phyloP scores from a whole-genome alignment of 2,888 invertebrate genomes.

The Tupiocoris notatus region DNA sequence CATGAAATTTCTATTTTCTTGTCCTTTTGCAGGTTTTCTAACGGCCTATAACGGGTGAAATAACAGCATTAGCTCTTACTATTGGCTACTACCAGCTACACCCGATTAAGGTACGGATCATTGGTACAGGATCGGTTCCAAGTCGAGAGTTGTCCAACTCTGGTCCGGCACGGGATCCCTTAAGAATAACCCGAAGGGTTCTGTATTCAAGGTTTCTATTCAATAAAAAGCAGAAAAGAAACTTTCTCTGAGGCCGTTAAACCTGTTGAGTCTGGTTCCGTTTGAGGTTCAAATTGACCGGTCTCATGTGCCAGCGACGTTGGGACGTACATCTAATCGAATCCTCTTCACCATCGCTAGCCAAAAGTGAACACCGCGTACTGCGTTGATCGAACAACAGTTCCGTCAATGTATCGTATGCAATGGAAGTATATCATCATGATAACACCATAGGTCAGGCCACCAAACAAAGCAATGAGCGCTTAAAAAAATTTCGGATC shows the following conservation, averaged over 20 bases:
- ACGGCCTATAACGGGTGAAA: background rate
- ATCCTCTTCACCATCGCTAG: too few species aligned
- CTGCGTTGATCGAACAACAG: too few species aligned
- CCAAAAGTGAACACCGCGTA: too few species aligned
- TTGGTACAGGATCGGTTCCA: background rate
- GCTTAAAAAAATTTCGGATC: too few species aligned
- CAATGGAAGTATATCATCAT: too few species aligned
- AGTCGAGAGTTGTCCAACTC: background rate
- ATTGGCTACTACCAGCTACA: background rate
- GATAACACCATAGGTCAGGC: too few species aligned
- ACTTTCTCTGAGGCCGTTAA: background rate
- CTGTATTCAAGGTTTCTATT: background rate
- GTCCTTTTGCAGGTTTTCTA: background rate
- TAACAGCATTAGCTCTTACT: background rate
- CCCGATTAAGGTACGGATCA: background rate
- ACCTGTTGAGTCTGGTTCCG: background rate
- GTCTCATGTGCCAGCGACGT: too few species aligned
- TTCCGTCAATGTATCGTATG: too few species aligned
- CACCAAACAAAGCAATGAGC: too few species aligned
- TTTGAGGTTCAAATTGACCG: background rate
- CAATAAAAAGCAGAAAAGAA: background rate
- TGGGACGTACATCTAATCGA: too few species aligned
- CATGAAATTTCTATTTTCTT: background rate
- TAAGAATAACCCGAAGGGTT: background rate
- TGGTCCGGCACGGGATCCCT: background rate